A percentile compares a stretch with the other conserved stretches of the same genome.
phyloP scores from a whole-genome alignment of 2,113 vertebrate genomes.

The Tragulus kanchil region DNA sequence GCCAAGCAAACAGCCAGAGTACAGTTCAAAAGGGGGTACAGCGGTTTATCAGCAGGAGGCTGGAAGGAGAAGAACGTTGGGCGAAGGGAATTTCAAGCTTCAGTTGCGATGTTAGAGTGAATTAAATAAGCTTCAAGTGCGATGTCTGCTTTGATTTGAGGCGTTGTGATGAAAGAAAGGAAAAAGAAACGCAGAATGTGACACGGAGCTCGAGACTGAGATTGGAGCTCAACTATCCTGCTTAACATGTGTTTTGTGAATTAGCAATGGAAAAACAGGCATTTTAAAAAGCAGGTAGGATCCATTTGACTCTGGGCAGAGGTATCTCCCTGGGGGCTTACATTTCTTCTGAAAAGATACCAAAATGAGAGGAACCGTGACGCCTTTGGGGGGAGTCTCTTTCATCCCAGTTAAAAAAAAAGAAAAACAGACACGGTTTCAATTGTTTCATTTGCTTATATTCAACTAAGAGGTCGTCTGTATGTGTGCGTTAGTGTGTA shows the following conservation, averaged over 20 bases:
- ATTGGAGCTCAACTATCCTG: slow-evolving; percentile 53
- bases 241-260: slow-evolving; percentile 56
- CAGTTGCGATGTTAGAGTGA: slow-evolving; percentile 68
- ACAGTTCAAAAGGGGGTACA: slow-evolving; percentile 83
- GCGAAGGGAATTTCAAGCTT: slow-evolving; percentile 71
- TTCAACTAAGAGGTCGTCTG: background rate
- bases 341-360: slow-evolving; percentile 47
- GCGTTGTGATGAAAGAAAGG: too few species aligned
- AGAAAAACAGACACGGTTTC: slow-evolving; percentile 59
- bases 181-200: background rate
- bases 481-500: background rate
- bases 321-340: background rate
- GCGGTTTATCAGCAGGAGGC: slow-evolving; percentile 79
- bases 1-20: slow-evolving; percentile 80
- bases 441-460: slow-evolving; percentile 53
- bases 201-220: slow-evolving; percentile 59
- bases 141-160: slow-evolving; percentile 64
- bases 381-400: background rate
- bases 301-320: background rate
- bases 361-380: background rate
- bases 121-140: slow-evolving; percentile 76
- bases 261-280: slow-evolving; percentile 60
- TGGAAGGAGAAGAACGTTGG: slow-evolving; percentile 64
- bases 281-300: slow-evolving; percentile 70
- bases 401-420: slow-evolving; percentile 54